Conservation (phyloP, 2,113 vertebrate genomes). For the Aphyosemion australe region DNA sequence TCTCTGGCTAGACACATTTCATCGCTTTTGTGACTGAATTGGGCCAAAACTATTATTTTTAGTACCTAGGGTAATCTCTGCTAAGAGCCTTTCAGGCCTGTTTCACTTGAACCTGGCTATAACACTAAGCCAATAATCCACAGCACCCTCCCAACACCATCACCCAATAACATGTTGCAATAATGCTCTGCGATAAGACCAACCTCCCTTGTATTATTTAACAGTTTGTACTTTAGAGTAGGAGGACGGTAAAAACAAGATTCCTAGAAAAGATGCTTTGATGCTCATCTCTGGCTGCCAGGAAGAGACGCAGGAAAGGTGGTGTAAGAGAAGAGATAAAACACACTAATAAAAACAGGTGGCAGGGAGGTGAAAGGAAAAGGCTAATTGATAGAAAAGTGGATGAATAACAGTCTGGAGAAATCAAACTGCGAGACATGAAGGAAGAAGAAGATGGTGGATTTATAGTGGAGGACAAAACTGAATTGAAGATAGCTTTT, state of each 20-base stretch:
- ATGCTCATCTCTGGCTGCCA: conserved; percentile 14
- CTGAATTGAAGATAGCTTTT: conserved; percentile 9
- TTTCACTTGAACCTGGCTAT: conserved; percentile 93
- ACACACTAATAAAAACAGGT: conserved; percentile 5
- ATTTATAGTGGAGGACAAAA: conserved; percentile 44
- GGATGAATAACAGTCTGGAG: conserved; percentile 22
- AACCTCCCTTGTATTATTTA: conserved; percentile 68
- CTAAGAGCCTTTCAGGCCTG: conserved; percentile 88
- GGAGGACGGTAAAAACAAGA: conserved; percentile 39
- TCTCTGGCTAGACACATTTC: conserved; percentile 83
- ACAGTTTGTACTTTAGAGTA: conserved; percentile 43
- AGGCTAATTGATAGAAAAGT: conserved; percentile 19
- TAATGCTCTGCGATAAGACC: conserved; percentile 41
- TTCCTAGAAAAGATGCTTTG: conserved; percentile 47
- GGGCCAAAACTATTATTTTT: conserved; percentile 87
- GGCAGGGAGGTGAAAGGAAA: conserved; percentile 17
- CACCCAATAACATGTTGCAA: conserved; percentile 43
- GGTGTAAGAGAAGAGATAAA: conserved; percentile 29
- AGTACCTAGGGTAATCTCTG: conserved; percentile 88
- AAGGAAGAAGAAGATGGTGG: conserved; percentile 4
- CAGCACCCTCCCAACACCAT: conserved; percentile 18
- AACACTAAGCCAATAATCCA: conserved; percentile 94
- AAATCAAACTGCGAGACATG: neutral
- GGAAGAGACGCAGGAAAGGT: conserved; percentile 5
- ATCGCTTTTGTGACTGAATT: conserved; percentile 44